Percentiles rank a stretch among this genome's conserved stretches.
These are phyloP conservation scores for Scaptomyza graminum DNA, from an alignment of 1,140 invertebrate genomes.

Conservation along the genomic window DNA sequence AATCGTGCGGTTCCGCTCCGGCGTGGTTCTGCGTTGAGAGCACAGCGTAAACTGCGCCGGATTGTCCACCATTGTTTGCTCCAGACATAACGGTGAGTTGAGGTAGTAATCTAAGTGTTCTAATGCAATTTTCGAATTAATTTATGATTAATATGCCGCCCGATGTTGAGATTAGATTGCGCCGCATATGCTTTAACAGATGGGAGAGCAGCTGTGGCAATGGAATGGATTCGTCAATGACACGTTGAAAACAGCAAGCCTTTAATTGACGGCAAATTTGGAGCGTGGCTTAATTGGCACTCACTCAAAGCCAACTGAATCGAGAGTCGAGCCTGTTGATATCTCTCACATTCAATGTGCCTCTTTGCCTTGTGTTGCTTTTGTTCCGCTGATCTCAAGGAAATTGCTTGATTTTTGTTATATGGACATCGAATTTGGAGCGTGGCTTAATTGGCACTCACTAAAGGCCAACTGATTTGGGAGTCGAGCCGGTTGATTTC, in stretches of 20 bases:
- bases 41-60: conserved; percentile 65
- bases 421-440: conserved; percentile 20
- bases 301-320: conserved; percentile 40
- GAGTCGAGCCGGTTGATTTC: neutral
- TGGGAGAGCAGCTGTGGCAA: conserved; percentile 22
- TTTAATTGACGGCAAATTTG: conserved; percentile 39
- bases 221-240: conserved; percentile 25
- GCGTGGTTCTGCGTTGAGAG: conserved; percentile 65
- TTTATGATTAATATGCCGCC: conserved; percentile 61
- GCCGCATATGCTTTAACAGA: neutral
- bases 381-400: neutral
- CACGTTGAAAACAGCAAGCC: neutral
- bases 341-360: neutral
- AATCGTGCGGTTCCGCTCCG: conserved; percentile 30
- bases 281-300: conserved; percentile 55
- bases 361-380: neutral
- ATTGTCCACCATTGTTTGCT: conserved; percentile 20
- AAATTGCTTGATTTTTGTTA: conserved; percentile 4
- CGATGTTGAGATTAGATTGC: conserved; percentile 63
- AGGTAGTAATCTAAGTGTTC: conserved; percentile 26
- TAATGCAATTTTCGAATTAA: conserved; percentile 49
- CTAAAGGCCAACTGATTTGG: conserved; percentile 39
- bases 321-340: conserved; percentile 1
- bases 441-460: conserved; percentile 54
- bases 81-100: conserved; percentile 23